Percentiles rank a stretch among this genome's conserved stretches.
Conservation (phyloP, 2,888 invertebrate genomes). For the Shargacucullia verbasci region DNA sequence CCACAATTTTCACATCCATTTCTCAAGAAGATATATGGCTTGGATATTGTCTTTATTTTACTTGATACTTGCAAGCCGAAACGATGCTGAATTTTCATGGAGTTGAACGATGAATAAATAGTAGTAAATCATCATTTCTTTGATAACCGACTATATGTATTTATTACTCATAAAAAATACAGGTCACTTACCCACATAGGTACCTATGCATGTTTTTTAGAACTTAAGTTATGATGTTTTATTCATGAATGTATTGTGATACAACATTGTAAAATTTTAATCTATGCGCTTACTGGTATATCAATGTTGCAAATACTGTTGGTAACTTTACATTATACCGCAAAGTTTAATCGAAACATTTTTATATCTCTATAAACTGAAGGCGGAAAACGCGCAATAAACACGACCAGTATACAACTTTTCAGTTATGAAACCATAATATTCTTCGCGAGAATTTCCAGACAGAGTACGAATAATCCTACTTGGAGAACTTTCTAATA, state of each 20-base stretch:
- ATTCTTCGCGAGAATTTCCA: conserved; percentile 64
- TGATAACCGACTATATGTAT: too few species aligned
- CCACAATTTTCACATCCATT: conserved; percentile 57
- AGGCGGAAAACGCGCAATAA: conserved; percentile 45
- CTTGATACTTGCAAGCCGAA: conserved; percentile 42
- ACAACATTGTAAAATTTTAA: conserved; percentile 4
- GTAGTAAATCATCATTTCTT: too few species aligned
- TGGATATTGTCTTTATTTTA: conserved; percentile 50
- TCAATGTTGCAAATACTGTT: conserved; percentile 11
- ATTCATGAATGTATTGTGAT: neutral
- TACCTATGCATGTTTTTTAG: too few species aligned
- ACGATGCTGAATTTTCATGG: conserved; percentile 26
- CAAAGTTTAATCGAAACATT: conserved; percentile 53
- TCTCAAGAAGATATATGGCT: conserved; percentile 63
- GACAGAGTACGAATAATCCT: conserved; percentile 72
- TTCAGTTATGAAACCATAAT: conserved; percentile 67
- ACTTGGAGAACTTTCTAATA: conserved; percentile 81
- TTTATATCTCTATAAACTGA: conserved; percentile 51
- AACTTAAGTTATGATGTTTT: neutral
- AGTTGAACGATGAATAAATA: conserved; percentile 9
- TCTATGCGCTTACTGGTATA: neutral
- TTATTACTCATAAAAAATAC: too few species aligned
- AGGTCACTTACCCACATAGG: too few species aligned
- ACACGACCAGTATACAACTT: conserved; percentile 58
- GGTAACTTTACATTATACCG: conserved; percentile 12